Base-by-base conservation (phyloP, 2,113 vertebrate species). In the Oryzias curvinotus region DNA sequence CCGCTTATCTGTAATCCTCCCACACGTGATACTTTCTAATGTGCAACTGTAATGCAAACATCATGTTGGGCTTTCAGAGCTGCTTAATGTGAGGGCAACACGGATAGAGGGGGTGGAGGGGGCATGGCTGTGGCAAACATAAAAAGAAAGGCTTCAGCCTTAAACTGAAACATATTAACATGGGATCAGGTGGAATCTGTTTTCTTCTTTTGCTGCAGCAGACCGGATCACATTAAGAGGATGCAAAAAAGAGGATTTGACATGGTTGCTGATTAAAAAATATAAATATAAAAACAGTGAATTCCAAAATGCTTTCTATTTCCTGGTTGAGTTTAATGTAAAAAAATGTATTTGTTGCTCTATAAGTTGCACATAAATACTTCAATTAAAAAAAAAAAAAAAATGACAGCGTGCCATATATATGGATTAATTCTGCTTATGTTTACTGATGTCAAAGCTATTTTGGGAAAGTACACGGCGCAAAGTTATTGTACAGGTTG, bases 11-110 rank as follows among this genome's bases (percentile, higher is more conserved):
- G 64, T 81, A 83, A 87, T 85, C 83, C 77, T n/a, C n/a, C 17
- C 65, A 70, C 82, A 81, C 74, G 74, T 50, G 71, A 68, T 73
- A 73, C 77, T 57, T 73, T 72, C 57, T 65, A 70, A 77, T 66
- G 77, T 56, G 59, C 13, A 18, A 72, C 75, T 57, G 81, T 83
- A 89, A 89, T 69, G 80, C 77, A 82, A 83, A 84, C 84, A 76
- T 74, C 66, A 68, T 78, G 85, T 65, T 47, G 56, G 59, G 57
- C 69, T 77, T 45, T 73, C 52, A 41, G 72, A 71, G 72, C 62
- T 57, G 61, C 77, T 79, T 77, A 79, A 75, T 79, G 77, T 83
- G 79, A 84, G 68, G 78, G 82, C 72, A n/a, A 65, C 36, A 36
- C 3, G 10, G 8, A 67, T 17, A 16, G 57, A 48, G 43, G 65